Evolutionary conservation across 2,113 vertebrate genomes (phyloP).

Genomic region (Psilopsiagon aurifrons): DNA sequence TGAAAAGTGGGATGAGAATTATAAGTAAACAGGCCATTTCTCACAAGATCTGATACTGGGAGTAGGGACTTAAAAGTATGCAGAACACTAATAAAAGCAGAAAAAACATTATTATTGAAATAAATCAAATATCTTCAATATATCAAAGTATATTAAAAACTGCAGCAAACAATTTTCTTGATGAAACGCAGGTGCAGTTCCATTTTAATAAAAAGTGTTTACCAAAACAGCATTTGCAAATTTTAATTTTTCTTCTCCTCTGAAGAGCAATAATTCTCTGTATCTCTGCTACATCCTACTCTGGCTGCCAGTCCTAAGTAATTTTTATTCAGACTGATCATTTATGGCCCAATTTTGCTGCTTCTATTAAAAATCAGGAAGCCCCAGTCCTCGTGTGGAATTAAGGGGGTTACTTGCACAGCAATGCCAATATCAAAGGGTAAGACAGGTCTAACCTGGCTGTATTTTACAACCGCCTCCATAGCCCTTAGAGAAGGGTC

Average conservation of each 20-base stretch:
- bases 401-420: background rate
- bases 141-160: constrained; percentile 52
- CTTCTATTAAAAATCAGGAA: background rate
- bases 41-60: background rate
- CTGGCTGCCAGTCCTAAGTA: background rate
- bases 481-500: background rate
- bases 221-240: constrained; percentile 20
- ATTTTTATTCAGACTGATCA: background rate
- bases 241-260: constrained; percentile 43
- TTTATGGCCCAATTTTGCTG: background rate
- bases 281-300: background rate
- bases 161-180: constrained; percentile 31
- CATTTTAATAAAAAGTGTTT: constrained; percentile 37
- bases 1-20: background rate
- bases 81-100: constrained; percentile 1
- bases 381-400: background rate
- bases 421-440: background rate
- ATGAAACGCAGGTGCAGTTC: constrained; percentile 58
- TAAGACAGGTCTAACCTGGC: background rate
- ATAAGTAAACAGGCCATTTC: background rate
- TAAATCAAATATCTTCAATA: constrained; percentile 34
- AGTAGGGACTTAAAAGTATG: background rate
- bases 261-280: constrained; percentile 13
- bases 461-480: background rate
- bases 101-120: constrained; percentile 27